Percentiles rank a stretch among this genome's conserved stretches.
These are phyloP conservation scores for Phylloscopus collybita DNA, from an alignment of 2,797 vertebrate species.

Conservation along the genomic window DNA sequence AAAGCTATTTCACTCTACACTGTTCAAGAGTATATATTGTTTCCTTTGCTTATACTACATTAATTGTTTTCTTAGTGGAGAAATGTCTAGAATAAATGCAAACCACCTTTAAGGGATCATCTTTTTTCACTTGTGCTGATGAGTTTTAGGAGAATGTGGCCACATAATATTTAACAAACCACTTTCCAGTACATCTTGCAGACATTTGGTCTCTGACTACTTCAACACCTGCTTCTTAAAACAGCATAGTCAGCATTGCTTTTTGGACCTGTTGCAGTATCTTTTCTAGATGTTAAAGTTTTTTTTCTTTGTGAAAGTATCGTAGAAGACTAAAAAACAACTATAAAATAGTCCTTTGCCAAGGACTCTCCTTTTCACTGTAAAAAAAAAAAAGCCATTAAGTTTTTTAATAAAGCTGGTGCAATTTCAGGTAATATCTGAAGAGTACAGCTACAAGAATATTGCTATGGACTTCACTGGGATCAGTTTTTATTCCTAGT, in stretches of 20 bases:
- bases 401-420: slow-evolving; percentile 16
- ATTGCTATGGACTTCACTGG: background rate
- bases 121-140: background rate
- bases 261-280: background rate
- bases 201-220: background rate
- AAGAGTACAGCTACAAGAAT: background rate
- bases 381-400: background rate
- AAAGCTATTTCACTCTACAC: background rate
- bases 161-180: background rate
- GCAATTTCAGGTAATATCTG: slow-evolving; percentile 13
- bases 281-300: background rate
- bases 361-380: slow-evolving; percentile 3
- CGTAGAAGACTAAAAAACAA: slow-evolving; percentile 3
- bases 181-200: background rate
- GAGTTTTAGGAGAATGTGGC: background rate
- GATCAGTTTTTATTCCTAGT: background rate
- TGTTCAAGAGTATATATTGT: background rate
- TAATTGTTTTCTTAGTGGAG: background rate
- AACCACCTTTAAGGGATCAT: background rate
- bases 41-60: background rate
- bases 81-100: background rate
- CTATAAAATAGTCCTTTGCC: slow-evolving; percentile 7
- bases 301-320: background rate
- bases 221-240: background rate
- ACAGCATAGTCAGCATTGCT: background rate